These are phyloP conservation scores for Neodiprion lecontei DNA, from an alignment of 1,140 invertebrate genomes.

Conservation along the genomic window DNA sequence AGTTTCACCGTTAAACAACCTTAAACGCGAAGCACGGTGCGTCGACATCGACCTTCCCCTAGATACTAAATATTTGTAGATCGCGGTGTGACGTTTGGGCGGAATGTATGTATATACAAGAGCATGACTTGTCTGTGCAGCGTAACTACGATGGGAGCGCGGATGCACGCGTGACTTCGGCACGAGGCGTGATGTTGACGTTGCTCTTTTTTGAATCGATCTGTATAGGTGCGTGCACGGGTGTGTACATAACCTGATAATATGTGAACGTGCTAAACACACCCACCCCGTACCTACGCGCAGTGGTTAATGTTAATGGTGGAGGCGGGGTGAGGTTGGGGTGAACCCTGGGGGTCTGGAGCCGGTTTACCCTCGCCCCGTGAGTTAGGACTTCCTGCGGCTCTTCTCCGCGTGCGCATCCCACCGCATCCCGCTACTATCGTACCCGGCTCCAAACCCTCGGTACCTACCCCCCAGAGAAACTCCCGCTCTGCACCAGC, in stretches of 20 bases:
- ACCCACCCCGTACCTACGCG: slow-evolving; percentile 41
- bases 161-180: slow-evolving; percentile 13
- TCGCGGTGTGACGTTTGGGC: too few relatives aligned
- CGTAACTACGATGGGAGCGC: slow-evolving; percentile 10
- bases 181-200: slow-evolving; percentile 39
- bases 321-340: slow-evolving; percentile 28
- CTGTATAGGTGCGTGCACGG: slow-evolving; percentile 21
- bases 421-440: slow-evolving; percentile 17
- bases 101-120: too few relatives aligned
- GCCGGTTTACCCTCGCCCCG: slow-evolving; percentile 39
- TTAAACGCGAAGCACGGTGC: too few relatives aligned
- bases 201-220: slow-evolving; percentile 43
- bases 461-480: neutral
- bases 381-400: slow-evolving; percentile 54
- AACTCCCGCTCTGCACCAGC: neutral
- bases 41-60: too few relatives aligned
- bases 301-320: slow-evolving; percentile 51
- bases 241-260: neutral
- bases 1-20: too few relatives aligned
- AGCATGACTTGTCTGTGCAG: neutral
- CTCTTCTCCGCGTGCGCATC: slow-evolving; percentile 41
- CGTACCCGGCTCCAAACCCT: neutral
- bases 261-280: slow-evolving; percentile 37
- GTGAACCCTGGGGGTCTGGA: slow-evolving; percentile 23
- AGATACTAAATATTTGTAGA: too few relatives aligned